Base-by-base conservation (phyloP, 2,797 vertebrate species). In the Silurus aristotelis region DNA sequence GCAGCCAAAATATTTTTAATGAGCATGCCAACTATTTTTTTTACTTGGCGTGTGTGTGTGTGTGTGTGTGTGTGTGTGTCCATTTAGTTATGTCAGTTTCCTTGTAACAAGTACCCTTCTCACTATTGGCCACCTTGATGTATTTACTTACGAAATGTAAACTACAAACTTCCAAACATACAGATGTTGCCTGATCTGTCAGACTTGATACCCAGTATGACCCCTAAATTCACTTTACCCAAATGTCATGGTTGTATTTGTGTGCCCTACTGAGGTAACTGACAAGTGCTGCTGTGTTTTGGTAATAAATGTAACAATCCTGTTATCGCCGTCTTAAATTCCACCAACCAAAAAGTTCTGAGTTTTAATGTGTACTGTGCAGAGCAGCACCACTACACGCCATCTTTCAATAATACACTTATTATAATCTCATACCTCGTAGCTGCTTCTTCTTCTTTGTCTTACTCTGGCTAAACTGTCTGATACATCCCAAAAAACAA, bases 1-100 rank as follows among this genome's bases (percentile, higher is more conserved):
- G 46, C 71, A 75, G 72, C 72, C 72, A 58, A 76, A 76, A 76
- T 58, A 76, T 76, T 76, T 58, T 76, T 7, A 76, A 19, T 25
- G 14, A 76, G 7, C 73, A 14, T 56, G 52, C 52, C 73, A 58
- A 76, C 25, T 19, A 25, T 15, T 25, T 73, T 17, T 48, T n/a
- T 22, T 72, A 31, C 68, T 43, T 71, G 6, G 20, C 19, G 8
- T 52, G 48, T 52, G 48, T 31, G 43, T 48, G 43, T 72, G 70
- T 48, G 68, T 71, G 20, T n/a, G 46, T 52, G 48, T 55, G 71
- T 15, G 72, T 55, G 13, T 73, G 12, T 76, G 31, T 60, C 56
- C 27, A 60, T 60, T 60, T 61, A 43, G 56, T n/a, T 38, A 31
- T 61, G 58, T 43, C 38, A 77, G 75, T 77, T 77, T 77, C 55